Evolutionary conservation across 2,797 vertebrate genomes (phyloP).

Genomic region (Cheirogaleus major): DNA sequence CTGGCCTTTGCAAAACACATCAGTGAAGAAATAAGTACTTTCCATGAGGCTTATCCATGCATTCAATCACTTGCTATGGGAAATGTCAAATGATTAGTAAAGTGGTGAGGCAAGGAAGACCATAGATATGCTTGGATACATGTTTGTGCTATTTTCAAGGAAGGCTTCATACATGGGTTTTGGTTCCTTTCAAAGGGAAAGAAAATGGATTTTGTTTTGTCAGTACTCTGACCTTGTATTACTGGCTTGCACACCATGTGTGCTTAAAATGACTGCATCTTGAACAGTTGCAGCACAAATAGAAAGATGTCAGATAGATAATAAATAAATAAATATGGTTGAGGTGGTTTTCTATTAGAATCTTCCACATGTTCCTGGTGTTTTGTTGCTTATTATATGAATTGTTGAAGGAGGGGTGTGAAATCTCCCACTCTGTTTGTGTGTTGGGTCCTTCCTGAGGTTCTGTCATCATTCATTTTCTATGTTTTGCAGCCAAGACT

Average conservation of each 20-base stretch:
- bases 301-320: too few relatives aligned
- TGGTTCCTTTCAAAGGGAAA: not conserved
- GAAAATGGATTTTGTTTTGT: not conserved
- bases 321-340: not conserved
- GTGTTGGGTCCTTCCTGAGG: too few relatives aligned
- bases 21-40: not conserved
- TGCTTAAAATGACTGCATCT: not conserved
- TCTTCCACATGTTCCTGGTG: not conserved
- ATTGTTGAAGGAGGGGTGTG: too few relatives aligned
- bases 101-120: not conserved
- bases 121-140: not conserved
- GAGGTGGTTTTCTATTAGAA: not conserved
- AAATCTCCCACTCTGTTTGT: too few relatives aligned
- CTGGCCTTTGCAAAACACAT: not conserved
- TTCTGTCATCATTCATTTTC: too few relatives aligned
- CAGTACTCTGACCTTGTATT: not conserved
- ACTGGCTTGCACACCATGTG: not conserved
- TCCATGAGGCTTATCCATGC: not conserved
- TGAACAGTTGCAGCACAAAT: not conserved
- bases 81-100: not conserved
- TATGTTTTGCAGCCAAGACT: too few relatives aligned
- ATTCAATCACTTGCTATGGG: not conserved
- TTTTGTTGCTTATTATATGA: not conserved
- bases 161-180: not conserved
- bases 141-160: not conserved